These are phyloP conservation scores for Tragulus kanchil DNA, from an alignment of 2,113 vertebrate species.

Conservation along the genomic window DNA sequence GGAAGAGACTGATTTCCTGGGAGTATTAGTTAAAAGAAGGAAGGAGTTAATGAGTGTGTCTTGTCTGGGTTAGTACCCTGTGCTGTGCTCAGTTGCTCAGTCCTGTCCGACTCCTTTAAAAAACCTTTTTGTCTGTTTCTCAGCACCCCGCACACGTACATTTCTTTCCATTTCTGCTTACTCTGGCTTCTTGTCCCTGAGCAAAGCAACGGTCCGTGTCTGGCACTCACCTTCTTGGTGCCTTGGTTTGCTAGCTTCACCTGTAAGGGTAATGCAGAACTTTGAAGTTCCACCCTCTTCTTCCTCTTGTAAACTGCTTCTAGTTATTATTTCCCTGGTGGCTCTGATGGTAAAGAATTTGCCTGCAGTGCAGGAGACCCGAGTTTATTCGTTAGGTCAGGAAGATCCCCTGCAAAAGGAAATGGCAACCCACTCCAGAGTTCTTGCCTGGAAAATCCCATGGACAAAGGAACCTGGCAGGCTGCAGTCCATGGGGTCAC, in stretches of 20 bases:
- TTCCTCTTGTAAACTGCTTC: background rate
- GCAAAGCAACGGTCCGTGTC: background rate
- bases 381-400: background rate
- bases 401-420: background rate
- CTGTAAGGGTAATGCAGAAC: background rate
- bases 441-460: background rate
- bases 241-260: background rate
- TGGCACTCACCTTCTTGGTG: background rate
- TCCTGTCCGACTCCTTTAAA: background rate
- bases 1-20: constrained; percentile 47
- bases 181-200: background rate
- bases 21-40: background rate
- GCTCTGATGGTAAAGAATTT: background rate
- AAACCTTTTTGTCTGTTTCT: background rate
- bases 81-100: background rate
- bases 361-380: background rate
- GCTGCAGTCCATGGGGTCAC: background rate
- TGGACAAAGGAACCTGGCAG: background rate
- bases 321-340: background rate
- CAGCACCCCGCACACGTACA: background rate
- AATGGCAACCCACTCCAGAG: background rate
- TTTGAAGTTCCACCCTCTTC: background rate
- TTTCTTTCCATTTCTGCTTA: background rate
- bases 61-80: background rate
- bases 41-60: background rate